These are phyloP conservation scores for Scaptomyza cyrtandrae DNA, from an alignment of 2,888 invertebrate genomes.

Conservation along the genomic window DNA sequence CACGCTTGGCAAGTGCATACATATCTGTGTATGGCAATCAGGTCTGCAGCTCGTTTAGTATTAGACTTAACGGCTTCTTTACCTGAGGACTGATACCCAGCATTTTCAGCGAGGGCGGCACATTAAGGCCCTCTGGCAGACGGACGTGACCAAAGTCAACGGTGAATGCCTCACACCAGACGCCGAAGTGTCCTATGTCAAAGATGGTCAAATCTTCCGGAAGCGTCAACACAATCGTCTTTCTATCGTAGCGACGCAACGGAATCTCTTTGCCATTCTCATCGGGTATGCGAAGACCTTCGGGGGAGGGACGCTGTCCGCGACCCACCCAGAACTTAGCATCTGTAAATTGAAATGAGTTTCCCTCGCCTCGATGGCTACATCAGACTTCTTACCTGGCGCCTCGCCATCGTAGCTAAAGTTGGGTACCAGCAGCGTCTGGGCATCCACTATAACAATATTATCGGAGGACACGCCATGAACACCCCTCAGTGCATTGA, in stretches of 20 bases:
- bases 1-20: slow-evolving; percentile 47
- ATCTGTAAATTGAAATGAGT: slow-evolving; percentile 86
- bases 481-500: slow-evolving; percentile 90
- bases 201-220: slow-evolving; percentile 95
- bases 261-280: slow-evolving; percentile 95
- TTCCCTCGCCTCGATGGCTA: slow-evolving; percentile 1
- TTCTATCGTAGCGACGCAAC: slow-evolving; percentile 91
- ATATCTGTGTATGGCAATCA: slow-evolving; percentile 39
- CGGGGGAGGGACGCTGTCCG: slow-evolving; percentile 91
- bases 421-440: slow-evolving; percentile 94
- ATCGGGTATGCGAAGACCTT: slow-evolving; percentile 94
- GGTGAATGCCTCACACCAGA: slow-evolving; percentile 97
- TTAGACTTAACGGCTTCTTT: slow-evolving; percentile 84
- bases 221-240: slow-evolving; percentile 94
- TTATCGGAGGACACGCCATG: slow-evolving; percentile 94
- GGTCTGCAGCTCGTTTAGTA: slow-evolving; percentile 80
- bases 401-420: slow-evolving; percentile 97
- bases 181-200: slow-evolving; percentile 96
- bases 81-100: slow-evolving; percentile 97
- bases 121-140: slow-evolving; percentile 90
- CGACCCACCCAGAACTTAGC: slow-evolving; percentile 97
- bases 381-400: slow-evolving; percentile 88
- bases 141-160: slow-evolving; percentile 95
- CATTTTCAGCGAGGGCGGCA: slow-evolving; percentile 96
- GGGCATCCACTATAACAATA: slow-evolving; percentile 95